Conservation (phyloP, 2,888 invertebrate genomes). For the Nomada lathburiana region DNA sequence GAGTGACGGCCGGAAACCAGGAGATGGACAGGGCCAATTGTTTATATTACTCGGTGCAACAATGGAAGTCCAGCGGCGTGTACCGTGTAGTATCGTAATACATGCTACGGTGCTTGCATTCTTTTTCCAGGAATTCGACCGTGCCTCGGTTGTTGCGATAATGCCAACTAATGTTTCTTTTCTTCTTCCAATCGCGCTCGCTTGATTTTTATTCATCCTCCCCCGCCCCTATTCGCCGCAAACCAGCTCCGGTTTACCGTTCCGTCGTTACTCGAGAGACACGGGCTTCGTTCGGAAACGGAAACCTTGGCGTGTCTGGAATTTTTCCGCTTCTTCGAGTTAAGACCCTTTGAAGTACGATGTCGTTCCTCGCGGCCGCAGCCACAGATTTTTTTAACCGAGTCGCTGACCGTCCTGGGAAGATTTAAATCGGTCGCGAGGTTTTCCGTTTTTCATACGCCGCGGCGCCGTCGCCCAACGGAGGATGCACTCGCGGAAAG, state of each 20-base stretch:
- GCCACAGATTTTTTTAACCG: constrained; percentile 9
- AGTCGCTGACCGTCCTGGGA: not conserved
- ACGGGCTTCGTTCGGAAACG: constrained; percentile 28
- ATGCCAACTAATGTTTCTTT: constrained; percentile 75
- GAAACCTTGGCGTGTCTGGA: constrained; percentile 39
- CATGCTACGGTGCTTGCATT: constrained; percentile 68
- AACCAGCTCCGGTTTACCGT: no score
- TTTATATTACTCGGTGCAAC: constrained; percentile 82
- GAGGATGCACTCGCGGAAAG: not conserved
- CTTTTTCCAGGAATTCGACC: constrained; percentile 81
- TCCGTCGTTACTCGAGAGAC: not conserved
- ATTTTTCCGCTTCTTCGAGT: constrained; percentile 24
- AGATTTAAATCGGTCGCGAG: not conserved
- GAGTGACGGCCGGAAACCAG: constrained; percentile 83
- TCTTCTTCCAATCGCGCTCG: constrained; percentile 75
- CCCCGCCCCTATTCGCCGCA: constrained; percentile 35
- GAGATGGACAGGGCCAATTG: constrained; percentile 84
- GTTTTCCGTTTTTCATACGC: not conserved
- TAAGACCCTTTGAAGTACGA: constrained; percentile 24
- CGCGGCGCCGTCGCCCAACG: not conserved
- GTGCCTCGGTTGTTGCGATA: constrained; percentile 75
- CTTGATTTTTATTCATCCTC: constrained; percentile 67
- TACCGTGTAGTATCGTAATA: constrained; percentile 69
- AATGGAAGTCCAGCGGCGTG: constrained; percentile 78
- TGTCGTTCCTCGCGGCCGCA: constrained; percentile 15